phyloP scores from a whole-genome alignment of 2,888 invertebrate genomes.

The Epinotia ramella region DNA sequence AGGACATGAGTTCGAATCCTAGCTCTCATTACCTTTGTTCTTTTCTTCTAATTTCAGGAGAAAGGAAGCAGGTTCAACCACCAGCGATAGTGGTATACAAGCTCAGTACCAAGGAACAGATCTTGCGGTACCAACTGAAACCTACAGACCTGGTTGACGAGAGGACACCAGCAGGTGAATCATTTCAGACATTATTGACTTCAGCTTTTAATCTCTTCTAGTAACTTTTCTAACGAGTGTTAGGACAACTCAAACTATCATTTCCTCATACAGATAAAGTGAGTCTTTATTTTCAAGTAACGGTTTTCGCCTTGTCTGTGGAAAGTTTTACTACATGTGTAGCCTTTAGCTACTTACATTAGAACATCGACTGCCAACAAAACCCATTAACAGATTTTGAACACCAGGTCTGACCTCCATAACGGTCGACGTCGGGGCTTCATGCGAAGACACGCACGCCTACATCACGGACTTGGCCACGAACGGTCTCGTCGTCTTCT shows the following conservation, averaged over 20 bases:
- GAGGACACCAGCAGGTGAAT: slow-evolving; percentile 73
- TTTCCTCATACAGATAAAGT: too few species aligned
- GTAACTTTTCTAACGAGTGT: too few species aligned
- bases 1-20: not conserved
- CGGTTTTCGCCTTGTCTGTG: too few species aligned
- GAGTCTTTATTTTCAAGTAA: too few species aligned
- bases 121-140: slow-evolving; percentile 85
- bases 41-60: slow-evolving; percentile 66
- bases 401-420: slow-evolving; percentile 87
- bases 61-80: slow-evolving; percentile 78
- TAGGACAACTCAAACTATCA: too few species aligned
- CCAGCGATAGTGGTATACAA: slow-evolving; percentile 88
- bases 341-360: too few species aligned
- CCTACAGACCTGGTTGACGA: slow-evolving; percentile 63
- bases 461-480: slow-evolving; percentile 89
- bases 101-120: slow-evolving; percentile 85
- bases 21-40: not conserved
- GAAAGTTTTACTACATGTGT: too few species aligned
- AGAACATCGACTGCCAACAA: too few species aligned
- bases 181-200: too few species aligned
- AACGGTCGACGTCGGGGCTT: slow-evolving; percentile 87
- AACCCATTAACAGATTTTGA: not conserved
- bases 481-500: slow-evolving; percentile 86
- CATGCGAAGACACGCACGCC: slow-evolving; percentile 88
- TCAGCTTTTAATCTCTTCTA: too few species aligned